A percentile compares a stretch with the other conserved stretches of the same genome.
Evolutionary conservation across 2,888 invertebrate genomes (phyloP).

Genomic region (Marronus borbonicus): DNA sequence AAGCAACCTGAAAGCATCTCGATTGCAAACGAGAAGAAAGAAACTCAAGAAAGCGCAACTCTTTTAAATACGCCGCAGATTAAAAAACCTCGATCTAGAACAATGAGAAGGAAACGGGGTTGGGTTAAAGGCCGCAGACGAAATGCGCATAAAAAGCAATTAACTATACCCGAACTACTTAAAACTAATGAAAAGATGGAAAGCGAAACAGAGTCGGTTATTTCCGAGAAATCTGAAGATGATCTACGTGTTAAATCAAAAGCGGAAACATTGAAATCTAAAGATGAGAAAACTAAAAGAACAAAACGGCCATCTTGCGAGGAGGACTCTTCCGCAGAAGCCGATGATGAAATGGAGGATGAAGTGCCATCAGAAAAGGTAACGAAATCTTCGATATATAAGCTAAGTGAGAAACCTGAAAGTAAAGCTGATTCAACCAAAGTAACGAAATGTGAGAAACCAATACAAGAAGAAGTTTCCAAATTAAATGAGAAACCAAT

Average conservation of each 20-base stretch:
- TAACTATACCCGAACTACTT: slow-evolving; percentile 68
- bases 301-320: slow-evolving; percentile 71
- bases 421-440: slow-evolving; percentile 24
- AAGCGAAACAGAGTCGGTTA: slow-evolving; percentile 63
- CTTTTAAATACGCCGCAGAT: slow-evolving; percentile 52
- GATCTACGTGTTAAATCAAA: slow-evolving; percentile 57
- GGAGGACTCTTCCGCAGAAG: slow-evolving; percentile 78
- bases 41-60: neutral
- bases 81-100: slow-evolving; percentile 54
- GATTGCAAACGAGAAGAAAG: slow-evolving; percentile 3
- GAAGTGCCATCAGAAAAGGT: slow-evolving; percentile 66
- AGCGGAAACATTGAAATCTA: slow-evolving; percentile 53
- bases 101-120: slow-evolving; percentile 67
- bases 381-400: slow-evolving; percentile 44
- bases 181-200: slow-evolving; percentile 59
- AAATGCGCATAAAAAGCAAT: slow-evolving; percentile 63
- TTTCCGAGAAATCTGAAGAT: slow-evolving; percentile 66
- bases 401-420: slow-evolving; percentile 51
- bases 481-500: slow-evolving; percentile 10
- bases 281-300: slow-evolving; percentile 62
- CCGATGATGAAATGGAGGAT: slow-evolving; percentile 80
- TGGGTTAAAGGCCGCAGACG: slow-evolving; percentile 64
- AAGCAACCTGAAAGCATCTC: neutral
- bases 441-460: slow-evolving; percentile 58
- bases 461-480: slow-evolving; percentile 37